phyloP scores from a whole-genome alignment of 2,113 vertebrate species.

The Cynoglossus semilaevis region DNA sequence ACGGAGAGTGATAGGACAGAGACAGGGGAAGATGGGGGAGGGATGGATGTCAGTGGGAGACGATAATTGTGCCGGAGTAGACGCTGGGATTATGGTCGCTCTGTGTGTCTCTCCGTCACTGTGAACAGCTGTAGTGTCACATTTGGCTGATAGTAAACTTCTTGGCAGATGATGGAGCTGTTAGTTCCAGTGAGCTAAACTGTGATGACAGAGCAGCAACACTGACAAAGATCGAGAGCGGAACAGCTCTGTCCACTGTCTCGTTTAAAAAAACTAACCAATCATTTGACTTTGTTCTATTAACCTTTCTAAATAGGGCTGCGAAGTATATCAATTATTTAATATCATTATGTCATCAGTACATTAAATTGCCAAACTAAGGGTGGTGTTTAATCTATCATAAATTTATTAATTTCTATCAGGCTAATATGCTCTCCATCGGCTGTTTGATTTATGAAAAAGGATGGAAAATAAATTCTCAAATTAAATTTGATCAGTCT shows the following conservation, averaged over 20 bases:
- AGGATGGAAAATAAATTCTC: background rate
- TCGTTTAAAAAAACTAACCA: too few species aligned
- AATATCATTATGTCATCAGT: too few species aligned
- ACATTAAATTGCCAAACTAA: too few species aligned
- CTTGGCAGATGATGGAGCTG: conserved; percentile 57
- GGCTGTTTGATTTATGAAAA: too few species aligned
- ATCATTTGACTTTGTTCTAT: too few species aligned
- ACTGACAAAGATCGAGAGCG: conserved; percentile 39
- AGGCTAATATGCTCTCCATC: too few species aligned
- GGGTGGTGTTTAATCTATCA: background rate
- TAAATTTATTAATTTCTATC: background rate
- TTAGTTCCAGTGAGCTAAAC: conserved; percentile 42
- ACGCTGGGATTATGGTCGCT: conserved; percentile 67
- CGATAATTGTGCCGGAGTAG: conserved; percentile 72
- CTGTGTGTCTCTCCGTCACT: conserved; percentile 17
- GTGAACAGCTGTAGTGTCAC: conserved; percentile 50
- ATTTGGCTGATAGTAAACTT: conserved; percentile 61
- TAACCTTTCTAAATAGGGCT: too few species aligned
- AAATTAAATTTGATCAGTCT: too few species aligned
- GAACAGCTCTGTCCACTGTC: too few species aligned
- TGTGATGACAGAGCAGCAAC: conserved; percentile 15
- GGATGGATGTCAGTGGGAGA: conserved; percentile 65
- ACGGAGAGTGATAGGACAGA: conserved; percentile 39
- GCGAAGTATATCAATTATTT: background rate
- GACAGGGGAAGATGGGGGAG: conserved; percentile 53